Conservation (phyloP, 1,140 invertebrate species). For the Brachionus plicatilis region DNA sequence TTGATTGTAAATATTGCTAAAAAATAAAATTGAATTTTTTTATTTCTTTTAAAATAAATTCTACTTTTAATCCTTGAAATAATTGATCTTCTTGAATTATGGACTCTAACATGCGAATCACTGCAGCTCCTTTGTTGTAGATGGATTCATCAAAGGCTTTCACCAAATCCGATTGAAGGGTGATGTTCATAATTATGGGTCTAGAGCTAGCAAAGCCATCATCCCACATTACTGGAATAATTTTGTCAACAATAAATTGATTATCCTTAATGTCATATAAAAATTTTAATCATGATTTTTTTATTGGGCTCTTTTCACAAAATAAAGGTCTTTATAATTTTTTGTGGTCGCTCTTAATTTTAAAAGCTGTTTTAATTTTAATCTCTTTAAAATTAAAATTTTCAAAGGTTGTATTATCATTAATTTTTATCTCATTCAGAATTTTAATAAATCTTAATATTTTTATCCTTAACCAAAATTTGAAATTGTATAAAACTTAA, state of each 20-base stretch:
- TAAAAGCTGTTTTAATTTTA: too few relatives aligned
- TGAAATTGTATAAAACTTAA: too few relatives aligned
- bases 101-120: slow-evolving; percentile 21
- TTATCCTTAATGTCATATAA: slow-evolving; percentile 13
- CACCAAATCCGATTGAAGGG: neutral
- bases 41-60: neutral
- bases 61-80: neutral
- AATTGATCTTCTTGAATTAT: neutral
- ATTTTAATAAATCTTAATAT: too few relatives aligned
- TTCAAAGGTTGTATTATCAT: too few relatives aligned
- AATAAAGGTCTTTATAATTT: too few relatives aligned
- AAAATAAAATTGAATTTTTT: neutral
- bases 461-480: too few relatives aligned
- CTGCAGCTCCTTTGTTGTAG: slow-evolving; percentile 3
- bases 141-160: neutral
- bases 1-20: slow-evolving; percentile 15
- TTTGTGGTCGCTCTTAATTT: too few relatives aligned
- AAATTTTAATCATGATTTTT: too few relatives aligned
- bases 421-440: too few relatives aligned
- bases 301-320: too few relatives aligned
- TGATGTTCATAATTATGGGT: neutral
- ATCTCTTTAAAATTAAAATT: too few relatives aligned
- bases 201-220: slow-evolving; percentile 1
- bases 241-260: slow-evolving; percentile 11
- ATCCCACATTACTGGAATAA: slow-evolving; percentile 16